Evolutionary conservation across 2,888 invertebrate species (phyloP), one percentile per base, ranked within the genome.

Genomic region (Euplexia lucipara): DNA sequence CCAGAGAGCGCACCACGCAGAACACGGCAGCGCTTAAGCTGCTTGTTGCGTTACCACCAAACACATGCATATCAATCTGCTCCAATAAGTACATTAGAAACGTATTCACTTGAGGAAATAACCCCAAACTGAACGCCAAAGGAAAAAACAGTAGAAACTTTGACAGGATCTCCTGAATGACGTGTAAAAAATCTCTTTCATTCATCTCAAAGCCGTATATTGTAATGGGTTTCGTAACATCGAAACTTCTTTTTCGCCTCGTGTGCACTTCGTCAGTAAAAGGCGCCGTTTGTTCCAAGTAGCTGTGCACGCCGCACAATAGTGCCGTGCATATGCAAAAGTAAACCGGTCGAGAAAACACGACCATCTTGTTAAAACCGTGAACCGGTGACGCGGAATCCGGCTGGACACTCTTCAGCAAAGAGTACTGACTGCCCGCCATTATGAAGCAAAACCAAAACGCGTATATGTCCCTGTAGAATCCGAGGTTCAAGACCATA

Each of bases 361-460:
- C 98, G 39, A 99, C 98, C 83, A 99, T 97, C 83, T 98, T 97
- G 90, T 99, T 99, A 88, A 99, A 99, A 12, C 99, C 99, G 91
- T 99, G 99, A 41, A 99, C 99, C 0, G 99, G 99, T 2, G 99
- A 99, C 0, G 99, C 98, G 0, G 99, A 99, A 92, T 99, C 99
- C 0, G 99, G 99, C 88, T 99, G 99, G 1, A 99, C 99, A 79
- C 99, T 99, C 94, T 99, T 99, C 75, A 99, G 93, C 77, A 99
- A 94, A 0, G 99, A 99, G 92, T 99, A 99, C 91, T 99, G 99
- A 86, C 99, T 99, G 16, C 99, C 98, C 0, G 99, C 99, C 83
- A 99, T 98, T n/a, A 99, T 98, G 83, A 99, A 98, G 93, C 99
- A 99, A 91, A 99, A 99, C 87, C 99, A 96, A 90, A 99, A 98